Evolutionary conservation across 2,888 invertebrate genomes (phyloP), one percentile per base, ranked within the genome.

Genomic region (Sipha maydis): DNA sequence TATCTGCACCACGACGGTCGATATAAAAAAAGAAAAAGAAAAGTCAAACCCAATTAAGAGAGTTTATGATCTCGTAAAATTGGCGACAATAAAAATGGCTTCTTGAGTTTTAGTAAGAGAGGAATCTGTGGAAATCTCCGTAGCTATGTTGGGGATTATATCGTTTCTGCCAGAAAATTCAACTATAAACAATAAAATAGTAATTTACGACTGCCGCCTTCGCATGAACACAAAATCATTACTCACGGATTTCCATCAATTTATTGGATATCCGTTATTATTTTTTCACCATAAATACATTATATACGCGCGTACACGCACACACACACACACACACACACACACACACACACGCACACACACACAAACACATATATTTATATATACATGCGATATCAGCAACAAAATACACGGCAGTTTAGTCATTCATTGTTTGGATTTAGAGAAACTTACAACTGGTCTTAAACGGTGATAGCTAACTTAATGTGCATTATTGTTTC

Each of bases 21-120:
- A n/a, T 3, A 11, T 3, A 14, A 28, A 17, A 28, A 28, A 71
- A 17, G 3, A 14, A 28, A 14, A 28, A 28, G 41, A 56, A 56
- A 56, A 79, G 56, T 79, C 34, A 25, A 56, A 79, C 78, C 56
- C 31, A 78, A 78, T 78, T 78, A 78, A 78, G 56, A 56, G 78
- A 31, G 56, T 78, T 78, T 56, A 78, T 31, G 78, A 78, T 78
- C 78, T 31, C 8, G 8, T 56, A 31, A 56, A 31, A 71, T 28
- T 31, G 17, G 25, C 3, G n/a, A 11, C 78, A 56, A 56, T 78
- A 25, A 34, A 48, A 78, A 34, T 11, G 31, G 31, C 25, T 56
- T 31, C 11, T 14, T 31, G 34, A 56, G 25, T 14, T 78, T 78
- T 31, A 31, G 25, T 54, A 21, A 14, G 48, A 14, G 48, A 48